These are phyloP conservation scores for Lagria hirta DNA, from an alignment of 2,888 invertebrate species.

Conservation along the genomic window DNA sequence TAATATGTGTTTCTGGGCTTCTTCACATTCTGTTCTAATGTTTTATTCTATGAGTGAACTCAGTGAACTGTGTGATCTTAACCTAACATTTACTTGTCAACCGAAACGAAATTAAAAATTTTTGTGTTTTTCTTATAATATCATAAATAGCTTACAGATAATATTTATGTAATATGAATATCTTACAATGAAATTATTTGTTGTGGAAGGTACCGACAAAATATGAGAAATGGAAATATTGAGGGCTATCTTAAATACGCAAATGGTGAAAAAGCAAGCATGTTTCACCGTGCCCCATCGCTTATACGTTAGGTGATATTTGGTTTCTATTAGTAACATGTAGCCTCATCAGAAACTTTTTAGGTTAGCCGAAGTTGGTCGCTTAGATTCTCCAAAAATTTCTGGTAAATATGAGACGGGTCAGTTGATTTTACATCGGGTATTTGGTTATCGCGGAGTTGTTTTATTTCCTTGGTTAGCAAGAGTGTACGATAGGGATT, in stretches of 20 bases:
- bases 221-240: conserved; percentile 48
- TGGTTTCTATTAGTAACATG: too few species aligned
- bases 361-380: conserved; percentile 93
- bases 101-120: too few species aligned
- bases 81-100: too few species aligned
- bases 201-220: conserved; percentile 33
- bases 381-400: conserved; percentile 81
- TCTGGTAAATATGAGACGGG: conserved; percentile 94
- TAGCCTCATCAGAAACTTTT: conserved; percentile 26
- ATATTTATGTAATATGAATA: too few species aligned
- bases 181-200: too few species aligned
- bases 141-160: too few species aligned
- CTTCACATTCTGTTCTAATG: too few species aligned
- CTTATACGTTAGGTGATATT: conserved; percentile 43
- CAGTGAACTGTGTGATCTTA: too few species aligned
- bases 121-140: too few species aligned
- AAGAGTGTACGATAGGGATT: conserved; percentile 90
- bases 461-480: conserved; percentile 97
- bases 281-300: conserved; percentile 27
- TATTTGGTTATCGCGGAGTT: conserved; percentile 97
- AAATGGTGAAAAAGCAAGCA: conserved; percentile 8
- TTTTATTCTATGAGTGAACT: too few species aligned
- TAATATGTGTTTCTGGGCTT: too few species aligned
- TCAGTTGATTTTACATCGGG: conserved; percentile 91
- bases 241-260: conserved; percentile 22